phyloP scores from a whole-genome alignment of 2,888 invertebrate genomes.

The Philonicus albiceps region DNA sequence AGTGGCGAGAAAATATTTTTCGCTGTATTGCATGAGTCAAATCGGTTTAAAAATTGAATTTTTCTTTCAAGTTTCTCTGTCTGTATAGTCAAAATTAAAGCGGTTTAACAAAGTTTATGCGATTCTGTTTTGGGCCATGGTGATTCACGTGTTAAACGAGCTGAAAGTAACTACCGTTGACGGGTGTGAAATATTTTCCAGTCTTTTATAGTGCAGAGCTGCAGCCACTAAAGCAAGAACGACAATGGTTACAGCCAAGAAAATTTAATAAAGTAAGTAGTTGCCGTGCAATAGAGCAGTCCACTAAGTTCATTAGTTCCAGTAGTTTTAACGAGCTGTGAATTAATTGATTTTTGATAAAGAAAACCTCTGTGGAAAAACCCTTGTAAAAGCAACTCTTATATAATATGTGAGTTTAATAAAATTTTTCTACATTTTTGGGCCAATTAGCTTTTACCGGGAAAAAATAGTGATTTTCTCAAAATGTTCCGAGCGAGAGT shows the following conservation, averaged over 20 bases:
- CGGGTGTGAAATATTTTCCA: neutral
- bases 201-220: neutral
- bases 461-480: too few species aligned
- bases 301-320: neutral
- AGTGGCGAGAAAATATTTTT: neutral
- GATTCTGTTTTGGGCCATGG: neutral
- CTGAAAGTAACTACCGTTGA: neutral
- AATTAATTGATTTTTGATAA: neutral
- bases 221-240: neutral
- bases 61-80: neutral
- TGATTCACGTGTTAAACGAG: slow-evolving; percentile 15
- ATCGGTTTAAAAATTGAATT: neutral
- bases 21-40: neutral
- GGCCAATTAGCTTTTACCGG: too few species aligned
- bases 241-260: neutral
- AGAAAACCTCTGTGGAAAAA: neutral
- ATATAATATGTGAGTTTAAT: neutral
- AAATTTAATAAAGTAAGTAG: neutral
- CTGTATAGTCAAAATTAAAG: neutral
- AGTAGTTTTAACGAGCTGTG: neutral
- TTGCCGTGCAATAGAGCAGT: neutral
- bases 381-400: neutral
- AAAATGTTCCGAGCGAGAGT: too few species aligned
- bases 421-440: neutral
- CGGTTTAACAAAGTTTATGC: neutral